Conservation (phyloP, 1,140 invertebrate species). For the Aricia agestis region DNA sequence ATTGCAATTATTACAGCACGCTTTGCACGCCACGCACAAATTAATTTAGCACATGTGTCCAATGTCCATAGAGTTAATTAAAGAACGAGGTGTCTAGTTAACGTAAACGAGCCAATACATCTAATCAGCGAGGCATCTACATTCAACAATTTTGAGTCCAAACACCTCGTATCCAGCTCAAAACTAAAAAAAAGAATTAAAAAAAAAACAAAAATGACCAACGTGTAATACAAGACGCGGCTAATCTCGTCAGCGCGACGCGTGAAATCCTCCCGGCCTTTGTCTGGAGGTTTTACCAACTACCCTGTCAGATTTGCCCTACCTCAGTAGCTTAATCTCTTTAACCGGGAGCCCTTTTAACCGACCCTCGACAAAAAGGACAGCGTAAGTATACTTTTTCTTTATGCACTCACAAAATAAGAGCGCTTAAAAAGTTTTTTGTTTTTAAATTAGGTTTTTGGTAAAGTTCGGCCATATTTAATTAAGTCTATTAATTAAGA, state of each 20-base stretch:
- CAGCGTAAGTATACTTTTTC: not conserved
- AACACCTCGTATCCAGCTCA: not conserved
- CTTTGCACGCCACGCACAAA: no score
- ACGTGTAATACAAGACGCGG: conserved; percentile 19
- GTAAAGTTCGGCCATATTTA: no score
- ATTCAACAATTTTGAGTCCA: not conserved
- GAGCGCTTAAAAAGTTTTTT: not conserved
- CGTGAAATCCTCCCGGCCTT: conserved; percentile 21
- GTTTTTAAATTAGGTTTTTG: not conserved
- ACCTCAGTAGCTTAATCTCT: conserved; percentile 15
- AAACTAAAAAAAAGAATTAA: not conserved
- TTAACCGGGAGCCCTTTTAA: conserved; percentile 2
- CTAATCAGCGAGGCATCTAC: not conserved
- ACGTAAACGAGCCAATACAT: no score
- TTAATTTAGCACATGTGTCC: no score
- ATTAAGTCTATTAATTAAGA: no score
- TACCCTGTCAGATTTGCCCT: conserved; percentile 11
- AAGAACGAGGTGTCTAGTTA: no score
- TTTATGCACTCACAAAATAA: not conserved
- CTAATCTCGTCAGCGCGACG: conserved; percentile 19
- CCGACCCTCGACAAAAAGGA: not conserved
- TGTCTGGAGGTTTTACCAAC: conserved; percentile 2
- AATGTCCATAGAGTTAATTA: no score
- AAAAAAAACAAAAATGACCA: conserved; percentile 12
- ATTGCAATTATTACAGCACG: no score